Evolutionary conservation across 2,797 vertebrate genomes (phyloP), one percentile per base, ranked within the genome.

Genomic region (Rhinogobio ventralis): DNA sequence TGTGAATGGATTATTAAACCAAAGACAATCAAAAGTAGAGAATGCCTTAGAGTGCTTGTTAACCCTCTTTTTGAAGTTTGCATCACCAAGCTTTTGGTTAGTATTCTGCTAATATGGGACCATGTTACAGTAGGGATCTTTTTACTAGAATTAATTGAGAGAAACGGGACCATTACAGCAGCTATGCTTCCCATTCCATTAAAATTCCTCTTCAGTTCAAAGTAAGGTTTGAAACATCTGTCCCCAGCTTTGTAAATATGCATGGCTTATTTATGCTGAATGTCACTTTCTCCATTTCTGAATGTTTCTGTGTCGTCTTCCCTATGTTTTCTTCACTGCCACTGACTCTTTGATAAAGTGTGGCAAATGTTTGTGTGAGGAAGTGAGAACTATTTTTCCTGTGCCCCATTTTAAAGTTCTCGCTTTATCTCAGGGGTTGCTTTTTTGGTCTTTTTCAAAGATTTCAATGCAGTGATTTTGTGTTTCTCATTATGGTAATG

Each of bases 11-110:
- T 76, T 85, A 78, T 73, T 78, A 72, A 87, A 95, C 95, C 95
- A 96, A 95, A 95, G 95, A 95, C 94, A 94, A 94, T 94, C 93
- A 91, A 84, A 86, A 89, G 85, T 88, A 86, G 66, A 90, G 87
- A 92, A 94, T 94, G 95, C 94, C 93, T 95, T 94, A 93, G 93
- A 91, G 87, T 72, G 82, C 89, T 91, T 90, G 72, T 79, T 79
- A 62, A 51, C 66, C 51, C 66, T 62, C 30, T 25, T 85, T 51
- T 72, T 45, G 28, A 69, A 78, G 36, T 80, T 20, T 30, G 17
- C 68, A 15, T 79, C 76, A 39, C 33, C 42, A 19, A 68, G 72
- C 69, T 68, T 19, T 39, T 28, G 39, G 20, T 55, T 72, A 49
- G 25, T 45, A 45, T 84, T 79, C 25, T 77, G 39, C 28, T 39